Percentiles rank a stretch among this genome's conserved stretches.
These are phyloP conservation scores for Dioctria linearis DNA, from an alignment of 2,888 invertebrate genomes.

Conservation along the genomic window DNA sequence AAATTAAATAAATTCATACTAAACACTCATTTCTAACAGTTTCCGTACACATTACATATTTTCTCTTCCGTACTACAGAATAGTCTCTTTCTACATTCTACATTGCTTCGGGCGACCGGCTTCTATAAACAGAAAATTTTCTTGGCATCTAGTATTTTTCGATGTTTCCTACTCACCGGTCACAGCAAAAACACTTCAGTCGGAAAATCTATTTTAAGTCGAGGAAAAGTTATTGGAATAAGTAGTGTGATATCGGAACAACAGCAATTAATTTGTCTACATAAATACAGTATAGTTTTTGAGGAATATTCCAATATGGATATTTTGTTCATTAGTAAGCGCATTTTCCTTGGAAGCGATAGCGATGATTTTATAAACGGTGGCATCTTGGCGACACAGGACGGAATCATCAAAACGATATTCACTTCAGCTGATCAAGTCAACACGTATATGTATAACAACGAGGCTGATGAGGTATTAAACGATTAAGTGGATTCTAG, in stretches of 20 bases:
- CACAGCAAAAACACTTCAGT: background rate
- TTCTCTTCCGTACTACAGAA: background rate
- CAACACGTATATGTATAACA: constrained; percentile 71
- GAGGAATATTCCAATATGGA: constrained; percentile 64
- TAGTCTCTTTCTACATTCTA: background rate
- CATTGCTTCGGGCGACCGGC: background rate
- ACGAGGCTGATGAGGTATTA: constrained; percentile 72
- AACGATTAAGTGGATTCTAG: too few relatives aligned
- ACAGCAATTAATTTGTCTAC: too few relatives aligned
- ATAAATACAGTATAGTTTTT: background rate
- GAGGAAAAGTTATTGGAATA: background rate
- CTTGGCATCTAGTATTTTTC: constrained; percentile 10
- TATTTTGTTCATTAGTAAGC: constrained; percentile 68
- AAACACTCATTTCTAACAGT: too few relatives aligned
- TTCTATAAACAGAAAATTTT: background rate
- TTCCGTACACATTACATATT: too few relatives aligned
- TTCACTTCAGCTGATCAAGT: constrained; percentile 72
- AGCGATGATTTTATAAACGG: constrained; percentile 73
- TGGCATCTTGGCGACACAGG: constrained; percentile 74
- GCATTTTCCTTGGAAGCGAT: constrained; percentile 72
- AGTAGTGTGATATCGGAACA: background rate
- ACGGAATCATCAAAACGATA: constrained; percentile 75
- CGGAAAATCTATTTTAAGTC: constrained; percentile 32
- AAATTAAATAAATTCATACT: too few relatives aligned
- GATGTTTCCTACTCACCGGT: constrained; percentile 8